Conservation (phyloP, 1,140 invertebrate genomes). For the Micrasema longulum region DNA sequence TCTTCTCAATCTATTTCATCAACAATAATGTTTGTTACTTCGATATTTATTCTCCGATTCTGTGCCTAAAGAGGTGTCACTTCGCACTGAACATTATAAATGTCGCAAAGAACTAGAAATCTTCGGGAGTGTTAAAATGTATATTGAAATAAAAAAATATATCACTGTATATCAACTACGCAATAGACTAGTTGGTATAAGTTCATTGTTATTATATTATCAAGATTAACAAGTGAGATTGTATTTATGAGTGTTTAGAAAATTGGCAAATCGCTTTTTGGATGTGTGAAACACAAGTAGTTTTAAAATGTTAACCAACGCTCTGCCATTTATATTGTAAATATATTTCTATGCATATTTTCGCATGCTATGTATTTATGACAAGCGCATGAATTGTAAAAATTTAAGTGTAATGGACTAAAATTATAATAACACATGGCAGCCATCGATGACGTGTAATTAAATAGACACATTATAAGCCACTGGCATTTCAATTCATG, state of each 20-base stretch:
- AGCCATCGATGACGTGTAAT: no score
- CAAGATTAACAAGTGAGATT: constrained; percentile 31
- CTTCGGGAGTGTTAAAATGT: constrained; percentile 36
- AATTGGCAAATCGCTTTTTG: constrained; percentile 39
- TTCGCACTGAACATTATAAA: neutral
- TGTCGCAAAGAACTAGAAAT: constrained; percentile 4
- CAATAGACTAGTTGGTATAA: constrained; percentile 35
- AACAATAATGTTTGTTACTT: neutral
- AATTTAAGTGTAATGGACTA: no score
- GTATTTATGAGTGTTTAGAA: constrained; percentile 42
- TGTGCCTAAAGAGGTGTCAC: constrained; percentile 14
- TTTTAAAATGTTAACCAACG: constrained; percentile 33
- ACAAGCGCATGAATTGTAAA: constrained; percentile 4
- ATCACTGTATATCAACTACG: constrained; percentile 35
- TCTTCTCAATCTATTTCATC: neutral
- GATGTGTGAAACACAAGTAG: constrained; percentile 42
- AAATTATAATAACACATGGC: no score
- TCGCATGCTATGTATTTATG: constrained; percentile 24
- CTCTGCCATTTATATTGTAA: constrained; percentile 27
- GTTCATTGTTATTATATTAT: constrained; percentile 32
- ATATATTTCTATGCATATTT: no score
- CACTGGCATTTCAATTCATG: no score
- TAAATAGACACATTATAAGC: no score
- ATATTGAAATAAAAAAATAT: constrained; percentile 39
- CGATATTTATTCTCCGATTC: constrained; percentile 9